A percentile compares a stretch with the other conserved stretches of the same genome.
Conservation (phyloP, 1,140 invertebrate genomes). For the Drosophila miranda region DNA sequence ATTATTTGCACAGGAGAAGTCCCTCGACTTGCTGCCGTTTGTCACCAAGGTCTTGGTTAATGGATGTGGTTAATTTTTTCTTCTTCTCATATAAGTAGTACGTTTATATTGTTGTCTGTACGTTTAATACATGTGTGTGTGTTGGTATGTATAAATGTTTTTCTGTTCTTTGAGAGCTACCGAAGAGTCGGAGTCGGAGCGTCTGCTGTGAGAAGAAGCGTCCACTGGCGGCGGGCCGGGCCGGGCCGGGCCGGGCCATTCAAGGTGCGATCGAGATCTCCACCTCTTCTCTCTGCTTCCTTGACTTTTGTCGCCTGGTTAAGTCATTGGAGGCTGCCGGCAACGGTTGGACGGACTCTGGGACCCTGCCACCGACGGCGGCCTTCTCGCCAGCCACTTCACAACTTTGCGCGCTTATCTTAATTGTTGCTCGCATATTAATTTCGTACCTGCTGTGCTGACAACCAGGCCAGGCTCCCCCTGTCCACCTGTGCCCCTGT, state of each 20-base stretch:
- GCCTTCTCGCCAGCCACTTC: constrained; percentile 63
- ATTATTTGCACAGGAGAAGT: constrained; percentile 63
- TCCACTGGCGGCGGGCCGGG: background rate
- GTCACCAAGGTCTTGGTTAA: constrained; percentile 69
- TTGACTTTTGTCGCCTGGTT: constrained; percentile 53
- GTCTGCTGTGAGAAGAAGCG: constrained; percentile 32
- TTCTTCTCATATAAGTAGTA: constrained; percentile 32
- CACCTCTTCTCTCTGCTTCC: constrained; percentile 13
- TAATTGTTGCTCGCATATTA: constrained; percentile 82
- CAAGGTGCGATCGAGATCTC: constrained; percentile 37
- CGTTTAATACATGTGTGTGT: background rate
- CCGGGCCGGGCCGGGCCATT: too few relatives aligned
- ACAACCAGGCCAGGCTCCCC: constrained; percentile 31
- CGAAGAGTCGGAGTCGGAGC: constrained; percentile 22
- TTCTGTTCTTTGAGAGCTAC: constrained; percentile 10
- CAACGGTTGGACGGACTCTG: constrained; percentile 10
- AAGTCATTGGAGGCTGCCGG: constrained; percentile 59
- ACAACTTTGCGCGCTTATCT: constrained; percentile 80
- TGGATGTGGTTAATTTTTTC: constrained; percentile 52
- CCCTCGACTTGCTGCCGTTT: constrained; percentile 67
- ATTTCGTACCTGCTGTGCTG: constrained; percentile 80
- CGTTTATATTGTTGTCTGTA: constrained; percentile 43
- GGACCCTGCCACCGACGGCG: constrained; percentile 63
- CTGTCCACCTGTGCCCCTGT: background rate
- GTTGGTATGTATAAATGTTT: background rate